Conservation (phyloP, 2,113 vertebrate genomes). For the Ariopsis seemanni region DNA sequence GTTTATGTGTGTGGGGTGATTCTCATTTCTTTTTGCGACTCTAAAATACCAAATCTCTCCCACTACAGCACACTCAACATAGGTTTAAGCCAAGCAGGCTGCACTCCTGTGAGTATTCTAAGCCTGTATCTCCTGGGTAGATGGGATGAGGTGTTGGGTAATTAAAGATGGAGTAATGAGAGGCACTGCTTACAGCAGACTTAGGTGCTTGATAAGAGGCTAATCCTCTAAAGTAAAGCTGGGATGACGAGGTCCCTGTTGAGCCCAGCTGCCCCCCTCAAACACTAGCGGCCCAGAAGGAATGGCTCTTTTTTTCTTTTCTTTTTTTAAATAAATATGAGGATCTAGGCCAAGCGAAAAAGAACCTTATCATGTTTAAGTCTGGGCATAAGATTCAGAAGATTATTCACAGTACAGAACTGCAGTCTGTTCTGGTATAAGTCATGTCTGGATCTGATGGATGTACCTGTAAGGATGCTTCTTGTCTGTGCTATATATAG, state of each 20-base stretch:
- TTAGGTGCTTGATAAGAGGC: slow-evolving; percentile 74
- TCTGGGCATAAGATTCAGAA: slow-evolving; percentile 1
- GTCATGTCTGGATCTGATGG: background rate
- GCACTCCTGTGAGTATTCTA: slow-evolving; percentile 30
- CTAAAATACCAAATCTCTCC: background rate
- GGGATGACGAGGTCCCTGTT: slow-evolving; percentile 71
- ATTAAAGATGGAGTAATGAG: slow-evolving; percentile 81
- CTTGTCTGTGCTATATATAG: slow-evolving; percentile 14
- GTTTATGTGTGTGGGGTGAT: slow-evolving; percentile 17
- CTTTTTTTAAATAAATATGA: slow-evolving; percentile 14
- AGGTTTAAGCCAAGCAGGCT: slow-evolving; percentile 64
- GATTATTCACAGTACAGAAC: background rate
- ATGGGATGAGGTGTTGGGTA: slow-evolving; percentile 71
- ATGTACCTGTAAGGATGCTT: background rate
- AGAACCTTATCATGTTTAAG: slow-evolving; percentile 13
- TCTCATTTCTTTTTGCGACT: background rate
- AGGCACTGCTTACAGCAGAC: slow-evolving; percentile 72
- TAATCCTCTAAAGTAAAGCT: slow-evolving; percentile 75
- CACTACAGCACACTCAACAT: slow-evolving; percentile 21
- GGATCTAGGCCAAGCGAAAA: slow-evolving; percentile 28
- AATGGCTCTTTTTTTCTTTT: slow-evolving; percentile 24
- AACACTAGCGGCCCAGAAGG: slow-evolving; percentile 61
- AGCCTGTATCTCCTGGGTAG: slow-evolving; percentile 62
- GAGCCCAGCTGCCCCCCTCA: slow-evolving; percentile 54
- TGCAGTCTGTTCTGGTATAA: background rate